A percentile compares a stretch with the other conserved stretches of the same genome.
phyloP scores from a whole-genome alignment of 1,140 invertebrate species.

The Cotesia vestalis region DNA sequence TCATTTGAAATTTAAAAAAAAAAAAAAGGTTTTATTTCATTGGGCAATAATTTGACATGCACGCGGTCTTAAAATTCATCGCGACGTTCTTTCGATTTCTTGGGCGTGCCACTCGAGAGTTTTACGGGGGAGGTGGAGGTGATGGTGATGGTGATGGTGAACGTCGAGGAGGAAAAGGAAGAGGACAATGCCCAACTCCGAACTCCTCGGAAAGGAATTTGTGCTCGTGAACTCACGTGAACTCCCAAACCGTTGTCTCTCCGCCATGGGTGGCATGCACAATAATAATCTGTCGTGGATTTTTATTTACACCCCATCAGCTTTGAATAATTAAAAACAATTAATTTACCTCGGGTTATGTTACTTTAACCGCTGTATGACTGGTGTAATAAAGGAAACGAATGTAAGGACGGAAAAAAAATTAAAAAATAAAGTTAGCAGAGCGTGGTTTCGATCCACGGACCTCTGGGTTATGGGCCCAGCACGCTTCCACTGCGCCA shows the following conservation, averaged over 20 bases:
- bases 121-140: constrained; percentile 6
- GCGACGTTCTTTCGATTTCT: constrained; percentile 35
- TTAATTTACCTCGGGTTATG: neutral
- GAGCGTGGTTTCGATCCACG: constrained; percentile 95
- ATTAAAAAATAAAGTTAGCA: constrained; percentile 69
- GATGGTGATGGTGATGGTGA: neutral
- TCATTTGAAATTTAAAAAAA: constrained; percentile 13
- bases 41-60: constrained; percentile 21
- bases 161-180: constrained; percentile 15
- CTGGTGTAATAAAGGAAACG: too few relatives aligned
- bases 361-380: too few relatives aligned
- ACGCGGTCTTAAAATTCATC: constrained; percentile 32
- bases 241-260: constrained; percentile 57
- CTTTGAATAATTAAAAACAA: constrained; percentile 1
- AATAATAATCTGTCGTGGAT: constrained; percentile 18
- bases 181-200: constrained; percentile 36
- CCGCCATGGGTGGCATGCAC: constrained; percentile 15
- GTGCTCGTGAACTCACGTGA: constrained; percentile 59
- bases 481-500: constrained; percentile 98
- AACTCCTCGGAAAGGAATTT: constrained; percentile 46
- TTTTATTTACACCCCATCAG: constrained; percentile 25
- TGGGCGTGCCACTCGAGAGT: constrained; percentile 27
- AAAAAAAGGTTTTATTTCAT: neutral
- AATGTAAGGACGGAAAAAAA: too few relatives aligned
- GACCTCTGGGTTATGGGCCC: constrained; percentile 98